Evolutionary conservation across 1,140 invertebrate species (phyloP).

Genomic region (Ostrea denselamellosa): DNA sequence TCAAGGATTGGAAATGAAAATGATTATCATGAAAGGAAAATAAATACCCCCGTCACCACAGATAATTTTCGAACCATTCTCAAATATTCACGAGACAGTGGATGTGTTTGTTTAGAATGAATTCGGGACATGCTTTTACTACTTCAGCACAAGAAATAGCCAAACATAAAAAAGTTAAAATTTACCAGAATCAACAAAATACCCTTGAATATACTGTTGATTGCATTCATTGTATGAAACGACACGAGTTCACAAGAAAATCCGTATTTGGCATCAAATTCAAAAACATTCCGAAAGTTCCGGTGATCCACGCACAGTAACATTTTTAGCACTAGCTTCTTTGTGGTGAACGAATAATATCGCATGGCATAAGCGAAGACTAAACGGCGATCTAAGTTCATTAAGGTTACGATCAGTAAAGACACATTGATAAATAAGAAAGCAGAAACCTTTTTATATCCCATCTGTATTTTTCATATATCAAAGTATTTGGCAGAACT

Average conservation of each 20-base stretch:
- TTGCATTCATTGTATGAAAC: background rate
- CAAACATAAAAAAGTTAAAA: background rate
- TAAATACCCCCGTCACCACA: background rate
- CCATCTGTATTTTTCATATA: background rate
- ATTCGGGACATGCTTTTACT: background rate
- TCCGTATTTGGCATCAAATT: background rate
- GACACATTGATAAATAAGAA: background rate
- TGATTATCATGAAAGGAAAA: background rate
- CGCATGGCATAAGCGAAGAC: background rate
- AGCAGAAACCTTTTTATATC: background rate
- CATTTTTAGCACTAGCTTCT: background rate
- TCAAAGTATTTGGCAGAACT: background rate
- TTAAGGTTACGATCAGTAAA: background rate
- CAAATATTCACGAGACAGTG: too few species aligned
- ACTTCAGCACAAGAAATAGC: background rate
- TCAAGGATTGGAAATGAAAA: background rate
- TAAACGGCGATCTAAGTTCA: background rate
- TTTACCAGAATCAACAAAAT: background rate
- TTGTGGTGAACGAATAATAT: background rate
- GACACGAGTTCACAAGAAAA: background rate
- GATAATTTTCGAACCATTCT: background rate
- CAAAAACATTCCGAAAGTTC: background rate
- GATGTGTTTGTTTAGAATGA: background rate
- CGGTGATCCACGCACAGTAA: background rate
- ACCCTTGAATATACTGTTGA: background rate